phyloP scores from a whole-genome alignment of 2,113 vertebrate genomes.

The Lepus europaeus region DNA sequence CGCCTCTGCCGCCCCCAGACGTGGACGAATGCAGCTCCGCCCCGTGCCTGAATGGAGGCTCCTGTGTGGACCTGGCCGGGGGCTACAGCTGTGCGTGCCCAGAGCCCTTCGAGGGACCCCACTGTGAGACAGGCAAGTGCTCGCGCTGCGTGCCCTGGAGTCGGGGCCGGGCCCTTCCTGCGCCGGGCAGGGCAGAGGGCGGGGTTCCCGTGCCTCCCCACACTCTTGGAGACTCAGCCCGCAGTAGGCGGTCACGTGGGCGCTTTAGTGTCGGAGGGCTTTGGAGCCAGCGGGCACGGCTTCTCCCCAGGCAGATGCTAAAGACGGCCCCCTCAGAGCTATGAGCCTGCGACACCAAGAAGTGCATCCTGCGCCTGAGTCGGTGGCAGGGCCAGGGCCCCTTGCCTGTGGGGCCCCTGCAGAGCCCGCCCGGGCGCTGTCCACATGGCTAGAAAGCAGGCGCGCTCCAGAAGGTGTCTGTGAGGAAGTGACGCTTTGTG shows the following conservation, averaged over 20 bases:
- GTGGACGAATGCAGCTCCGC: conserved; percentile 92
- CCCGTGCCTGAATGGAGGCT: conserved; percentile 94
- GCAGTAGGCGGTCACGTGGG: too few relatives aligned
- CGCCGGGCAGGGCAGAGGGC: too few relatives aligned
- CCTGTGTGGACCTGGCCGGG: conserved; percentile 89
- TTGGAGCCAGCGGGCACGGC: rapidly evolving
- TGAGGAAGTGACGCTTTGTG: neutral
- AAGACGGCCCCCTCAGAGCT: neutral
- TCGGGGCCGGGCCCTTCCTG: too few relatives aligned
- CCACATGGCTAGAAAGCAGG: neutral
- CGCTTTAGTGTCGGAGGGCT: too few relatives aligned
- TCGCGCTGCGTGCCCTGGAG: neutral
- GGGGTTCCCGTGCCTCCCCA: too few relatives aligned
- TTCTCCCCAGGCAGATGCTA: neutral
- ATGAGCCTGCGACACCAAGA: neutral
- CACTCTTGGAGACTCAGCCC: too few relatives aligned
- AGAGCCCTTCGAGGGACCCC: conserved; percentile 90
- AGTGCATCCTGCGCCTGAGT: neutral
- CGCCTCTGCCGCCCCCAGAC: conserved; percentile 85
- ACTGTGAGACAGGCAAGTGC: conserved; percentile 94
- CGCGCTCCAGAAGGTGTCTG: neutral
- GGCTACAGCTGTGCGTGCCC: conserved; percentile 93
- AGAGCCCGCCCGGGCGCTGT: too few relatives aligned
- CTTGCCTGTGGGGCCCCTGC: too few relatives aligned
- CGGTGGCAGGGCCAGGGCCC: too few relatives aligned